Conservation (phyloP, 2,797 vertebrate species). For the Tiaroga cobitis region DNA sequence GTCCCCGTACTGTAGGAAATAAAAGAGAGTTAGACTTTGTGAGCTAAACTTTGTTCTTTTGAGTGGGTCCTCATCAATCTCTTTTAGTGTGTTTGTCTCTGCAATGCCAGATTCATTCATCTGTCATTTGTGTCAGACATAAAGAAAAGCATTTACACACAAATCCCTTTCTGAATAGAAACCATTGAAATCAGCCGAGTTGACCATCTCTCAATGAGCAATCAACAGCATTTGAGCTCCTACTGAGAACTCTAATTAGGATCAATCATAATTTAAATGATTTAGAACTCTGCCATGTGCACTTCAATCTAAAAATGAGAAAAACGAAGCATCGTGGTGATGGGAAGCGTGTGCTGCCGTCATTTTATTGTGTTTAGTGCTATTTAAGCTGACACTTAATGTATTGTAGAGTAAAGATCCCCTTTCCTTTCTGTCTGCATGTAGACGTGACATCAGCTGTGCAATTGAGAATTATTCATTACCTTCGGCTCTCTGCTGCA, state of each 20-base stretch:
- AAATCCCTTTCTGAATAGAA: conserved; percentile 55
- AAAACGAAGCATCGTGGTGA: neutral
- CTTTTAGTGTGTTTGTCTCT: neutral
- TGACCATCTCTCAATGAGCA: conserved; percentile 72
- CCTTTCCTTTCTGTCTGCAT: conserved; percentile 12
- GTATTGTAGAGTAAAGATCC: neutral
- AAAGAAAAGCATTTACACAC: conserved; percentile 13
- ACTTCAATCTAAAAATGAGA: neutral
- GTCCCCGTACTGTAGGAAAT: neutral
- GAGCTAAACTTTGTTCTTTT: conserved; percentile 3
- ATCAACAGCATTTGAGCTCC: conserved; percentile 67
- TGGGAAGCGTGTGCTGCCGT: neutral
- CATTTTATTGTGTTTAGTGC: neutral
- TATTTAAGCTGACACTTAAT: neutral
- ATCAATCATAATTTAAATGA: conserved; percentile 31
- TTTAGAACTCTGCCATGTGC: conserved; percentile 17
- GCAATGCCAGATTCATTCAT: neutral
- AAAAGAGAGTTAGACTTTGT: neutral
- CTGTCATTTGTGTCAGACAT: conserved; percentile 19
- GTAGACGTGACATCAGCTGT: conserved; percentile 13
- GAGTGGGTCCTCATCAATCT: conserved; percentile 7
- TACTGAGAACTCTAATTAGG: conserved; percentile 66
- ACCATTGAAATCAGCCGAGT: conserved; percentile 24
- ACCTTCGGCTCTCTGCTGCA: neutral
- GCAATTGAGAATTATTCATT: conserved; percentile 40